These are phyloP conservation scores for Semaprochilodus insignis DNA, from an alignment of 2,797 vertebrate genomes.

Conservation along the genomic window DNA sequence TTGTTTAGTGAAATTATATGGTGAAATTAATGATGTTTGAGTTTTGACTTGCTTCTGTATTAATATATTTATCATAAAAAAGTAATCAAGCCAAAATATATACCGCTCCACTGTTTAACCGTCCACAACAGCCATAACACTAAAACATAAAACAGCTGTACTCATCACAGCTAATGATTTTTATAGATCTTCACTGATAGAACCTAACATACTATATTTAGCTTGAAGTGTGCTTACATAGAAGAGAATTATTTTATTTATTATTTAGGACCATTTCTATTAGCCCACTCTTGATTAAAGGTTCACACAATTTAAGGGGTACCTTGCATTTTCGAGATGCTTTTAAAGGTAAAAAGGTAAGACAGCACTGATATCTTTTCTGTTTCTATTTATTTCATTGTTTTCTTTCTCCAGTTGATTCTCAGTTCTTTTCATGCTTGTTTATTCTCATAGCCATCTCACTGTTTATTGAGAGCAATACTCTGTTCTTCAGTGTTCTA, in stretches of 20 bases:
- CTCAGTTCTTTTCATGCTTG: background rate
- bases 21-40: background rate
- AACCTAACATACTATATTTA: background rate
- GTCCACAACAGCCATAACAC: too few relatives aligned
- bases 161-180: too few relatives aligned
- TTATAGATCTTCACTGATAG: background rate
- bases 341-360: too few relatives aligned
- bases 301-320: too few relatives aligned
- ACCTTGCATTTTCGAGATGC: too few relatives aligned
- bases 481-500: background rate
- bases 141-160: too few relatives aligned
- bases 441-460: background rate
- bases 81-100: background rate
- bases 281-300: too few relatives aligned
- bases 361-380: too few relatives aligned
- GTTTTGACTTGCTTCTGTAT: background rate
- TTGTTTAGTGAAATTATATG: background rate
- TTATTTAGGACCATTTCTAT: too few relatives aligned
- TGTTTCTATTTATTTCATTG: background rate
- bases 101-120: background rate
- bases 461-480: background rate
- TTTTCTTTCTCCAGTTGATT: background rate
- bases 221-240: too few relatives aligned
- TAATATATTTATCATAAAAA: background rate
- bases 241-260: too few relatives aligned